A percentile compares a stretch with the other conserved stretches of the same genome.
Evolutionary conservation across 2,888 invertebrate genomes (phyloP).

Genomic region (Rhingia campestris): DNA sequence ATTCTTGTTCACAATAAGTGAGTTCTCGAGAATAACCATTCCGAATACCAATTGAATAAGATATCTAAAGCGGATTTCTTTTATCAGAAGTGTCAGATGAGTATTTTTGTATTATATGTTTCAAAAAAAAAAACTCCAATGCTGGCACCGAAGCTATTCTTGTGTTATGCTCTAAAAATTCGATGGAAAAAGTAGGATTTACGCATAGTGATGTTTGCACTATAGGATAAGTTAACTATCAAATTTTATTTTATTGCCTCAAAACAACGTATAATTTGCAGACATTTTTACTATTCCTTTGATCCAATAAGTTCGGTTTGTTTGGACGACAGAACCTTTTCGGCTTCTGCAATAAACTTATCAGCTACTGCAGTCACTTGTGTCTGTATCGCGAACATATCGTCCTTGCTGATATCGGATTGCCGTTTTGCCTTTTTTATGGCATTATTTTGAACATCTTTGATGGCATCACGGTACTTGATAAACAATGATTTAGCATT

Average conservation of each 20-base stretch:
- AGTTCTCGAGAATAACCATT: no score
- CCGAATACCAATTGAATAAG: no score
- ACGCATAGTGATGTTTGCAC: no score
- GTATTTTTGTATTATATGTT: no score
- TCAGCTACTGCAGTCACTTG: slow-evolving; percentile 89
- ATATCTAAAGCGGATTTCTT: no score
- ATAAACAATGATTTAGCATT: slow-evolving; percentile 92
- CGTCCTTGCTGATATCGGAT: slow-evolving; percentile 88
- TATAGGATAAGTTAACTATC: no score
- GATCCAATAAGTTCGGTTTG: slow-evolving; percentile 89
- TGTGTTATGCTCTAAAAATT: no score
- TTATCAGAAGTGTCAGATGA: no score
- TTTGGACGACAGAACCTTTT: slow-evolving; percentile 87
- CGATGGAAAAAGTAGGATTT: no score
- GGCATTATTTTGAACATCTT: slow-evolving; percentile 89
- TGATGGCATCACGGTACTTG: slow-evolving; percentile 90
- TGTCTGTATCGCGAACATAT: slow-evolving; percentile 86
- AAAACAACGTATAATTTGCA: slow-evolving; percentile 9
- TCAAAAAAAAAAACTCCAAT: no score
- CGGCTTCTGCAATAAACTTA: slow-evolving; percentile 86
- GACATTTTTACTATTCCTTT: slow-evolving; percentile 75
- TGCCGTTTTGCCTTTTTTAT: slow-evolving; percentile 89
- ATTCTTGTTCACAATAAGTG: no score
- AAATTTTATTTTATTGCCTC: slow-evolving; percentile 17
- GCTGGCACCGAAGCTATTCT: no score